These are phyloP conservation scores for Anguilla japonica DNA, from an alignment of 2,113 vertebrate genomes.

Conservation along the genomic window DNA sequence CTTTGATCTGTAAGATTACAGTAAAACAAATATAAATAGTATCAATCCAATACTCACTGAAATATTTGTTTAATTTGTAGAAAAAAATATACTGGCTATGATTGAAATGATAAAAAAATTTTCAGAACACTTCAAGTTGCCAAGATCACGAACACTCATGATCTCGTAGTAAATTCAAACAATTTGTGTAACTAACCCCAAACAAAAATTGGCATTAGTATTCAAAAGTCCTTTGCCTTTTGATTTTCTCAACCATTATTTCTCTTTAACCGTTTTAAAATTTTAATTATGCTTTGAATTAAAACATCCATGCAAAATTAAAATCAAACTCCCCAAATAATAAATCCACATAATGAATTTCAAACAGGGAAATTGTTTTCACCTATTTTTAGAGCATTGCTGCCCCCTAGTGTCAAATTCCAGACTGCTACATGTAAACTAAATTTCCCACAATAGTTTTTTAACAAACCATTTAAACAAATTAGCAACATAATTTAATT, in stretches of 20 bases:
- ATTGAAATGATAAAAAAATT: neutral
- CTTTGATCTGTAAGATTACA: conserved; percentile 80
- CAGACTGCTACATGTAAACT: neutral
- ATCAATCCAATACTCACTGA: neutral
- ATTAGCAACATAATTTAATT: neutral
- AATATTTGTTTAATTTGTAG: neutral
- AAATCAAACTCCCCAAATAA: no score
- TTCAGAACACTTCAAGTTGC: neutral
- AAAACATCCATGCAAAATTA: neutral
- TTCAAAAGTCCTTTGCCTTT: neutral
- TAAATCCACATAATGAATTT: no score
- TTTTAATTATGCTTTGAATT: neutral
- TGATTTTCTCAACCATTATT: neutral
- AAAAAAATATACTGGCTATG: neutral
- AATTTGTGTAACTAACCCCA: neutral
- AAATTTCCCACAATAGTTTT: neutral
- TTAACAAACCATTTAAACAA: neutral
- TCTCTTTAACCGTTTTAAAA: no score
- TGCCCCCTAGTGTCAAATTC: conserved; percentile 8
- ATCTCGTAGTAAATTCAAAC: neutral
- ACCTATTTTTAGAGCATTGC: neutral
- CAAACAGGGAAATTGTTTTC: neutral
- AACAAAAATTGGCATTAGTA: neutral
- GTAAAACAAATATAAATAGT: neutral
- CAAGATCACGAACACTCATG: neutral